Percentiles rank a stretch among this genome's conserved stretches.
Evolutionary conservation across 2,797 vertebrate genomes (phyloP).

Genomic region (Amazonetta brasiliensis): DNA sequence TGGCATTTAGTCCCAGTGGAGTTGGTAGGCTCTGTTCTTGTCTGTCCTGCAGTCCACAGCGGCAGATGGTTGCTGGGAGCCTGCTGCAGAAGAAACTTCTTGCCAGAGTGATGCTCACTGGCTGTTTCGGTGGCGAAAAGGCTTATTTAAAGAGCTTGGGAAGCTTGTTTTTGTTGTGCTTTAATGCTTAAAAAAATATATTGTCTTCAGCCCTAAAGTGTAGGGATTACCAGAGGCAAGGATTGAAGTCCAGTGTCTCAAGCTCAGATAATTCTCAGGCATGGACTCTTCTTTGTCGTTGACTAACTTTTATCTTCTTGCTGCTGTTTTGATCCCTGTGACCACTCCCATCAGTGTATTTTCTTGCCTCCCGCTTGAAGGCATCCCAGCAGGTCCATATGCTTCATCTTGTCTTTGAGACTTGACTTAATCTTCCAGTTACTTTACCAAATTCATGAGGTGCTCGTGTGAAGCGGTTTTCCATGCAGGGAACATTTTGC

Average conservation of each 20-base stretch:
- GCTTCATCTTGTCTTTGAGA: not conserved
- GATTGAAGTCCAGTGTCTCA: not conserved
- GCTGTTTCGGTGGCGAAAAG: not conserved
- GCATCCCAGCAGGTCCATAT: not conserved
- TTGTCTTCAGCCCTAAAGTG: not conserved
- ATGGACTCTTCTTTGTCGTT: not conserved
- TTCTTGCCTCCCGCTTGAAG: not conserved
- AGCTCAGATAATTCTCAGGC: not conserved
- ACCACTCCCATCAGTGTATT: accelerated
- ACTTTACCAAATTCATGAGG: not conserved
- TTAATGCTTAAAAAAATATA: not conserved
- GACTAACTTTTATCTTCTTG: not conserved
- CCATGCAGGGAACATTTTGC: accelerated
- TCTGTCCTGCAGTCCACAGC: not conserved
- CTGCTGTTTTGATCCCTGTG: not conserved
- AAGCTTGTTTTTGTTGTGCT: too few species aligned
- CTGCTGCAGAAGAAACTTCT: not conserved
- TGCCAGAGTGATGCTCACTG: not conserved
- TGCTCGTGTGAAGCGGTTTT: not conserved
- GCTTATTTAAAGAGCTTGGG: not conserved
- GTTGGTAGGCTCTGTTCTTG: not conserved
- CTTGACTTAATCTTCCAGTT: not conserved
- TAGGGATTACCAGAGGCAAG: not conserved
- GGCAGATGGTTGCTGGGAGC: not conserved
- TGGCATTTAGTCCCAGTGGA: not conserved